Evolutionary conservation across 1,140 invertebrate species (phyloP).

Genomic region (Saccostrea echinata): DNA sequence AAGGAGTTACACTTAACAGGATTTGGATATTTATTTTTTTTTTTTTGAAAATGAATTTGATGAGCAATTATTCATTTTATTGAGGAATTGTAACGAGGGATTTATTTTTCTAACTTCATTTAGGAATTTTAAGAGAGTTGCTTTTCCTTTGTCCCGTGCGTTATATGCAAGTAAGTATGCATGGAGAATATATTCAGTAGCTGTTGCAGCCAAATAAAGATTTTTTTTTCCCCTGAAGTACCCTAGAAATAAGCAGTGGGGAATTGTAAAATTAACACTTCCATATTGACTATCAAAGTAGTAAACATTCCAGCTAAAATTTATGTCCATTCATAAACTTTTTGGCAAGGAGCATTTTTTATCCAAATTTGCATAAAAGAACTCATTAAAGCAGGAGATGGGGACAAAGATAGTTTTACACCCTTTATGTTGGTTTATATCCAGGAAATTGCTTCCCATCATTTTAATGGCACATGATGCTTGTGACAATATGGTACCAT

Average conservation of each 20-base stretch:
- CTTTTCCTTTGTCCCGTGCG: neutral
- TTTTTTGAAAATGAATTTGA: neutral
- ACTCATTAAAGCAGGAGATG: slow-evolving; percentile 14
- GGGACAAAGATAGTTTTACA: slow-evolving; percentile 16
- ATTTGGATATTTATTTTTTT: neutral
- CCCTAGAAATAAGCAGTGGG: too few species aligned
- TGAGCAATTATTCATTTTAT: neutral
- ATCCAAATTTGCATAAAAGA: slow-evolving; percentile 9
- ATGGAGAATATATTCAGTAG: neutral
- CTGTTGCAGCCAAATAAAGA: too few species aligned
- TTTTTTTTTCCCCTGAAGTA: too few species aligned
- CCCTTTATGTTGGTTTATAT: slow-evolving; percentile 1
- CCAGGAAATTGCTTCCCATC: slow-evolving; percentile 33
- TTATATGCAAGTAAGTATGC: neutral
- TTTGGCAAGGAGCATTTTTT: neutral
- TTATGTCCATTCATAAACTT: slow-evolving; percentile 26
- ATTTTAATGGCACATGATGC: neutral
- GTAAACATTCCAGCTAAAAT: neutral
- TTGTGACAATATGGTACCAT: slow-evolving; percentile 7
- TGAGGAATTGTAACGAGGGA: neutral
- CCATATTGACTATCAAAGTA: neutral
- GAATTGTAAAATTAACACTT: too few species aligned
- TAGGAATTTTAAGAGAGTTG: neutral
- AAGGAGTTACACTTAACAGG: neutral
- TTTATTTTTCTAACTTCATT: neutral